Percentiles rank a stretch among this genome's conserved stretches.
These are phyloP conservation scores for Eublepharis macularius DNA, from an alignment of 2,113 vertebrate species.

Conservation along the genomic window DNA sequence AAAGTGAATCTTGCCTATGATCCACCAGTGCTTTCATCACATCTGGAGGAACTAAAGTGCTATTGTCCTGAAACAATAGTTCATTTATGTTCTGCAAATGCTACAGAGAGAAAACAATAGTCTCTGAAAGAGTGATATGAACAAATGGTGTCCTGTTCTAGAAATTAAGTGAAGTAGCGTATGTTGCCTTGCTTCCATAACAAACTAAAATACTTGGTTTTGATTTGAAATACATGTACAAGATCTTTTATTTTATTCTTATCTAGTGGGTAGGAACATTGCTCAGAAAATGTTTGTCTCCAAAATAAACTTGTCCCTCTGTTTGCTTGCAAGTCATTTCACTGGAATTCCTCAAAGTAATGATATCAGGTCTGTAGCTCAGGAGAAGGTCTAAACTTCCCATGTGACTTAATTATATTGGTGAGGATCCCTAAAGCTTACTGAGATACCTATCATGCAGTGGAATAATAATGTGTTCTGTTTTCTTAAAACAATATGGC, in stretches of 20 bases:
- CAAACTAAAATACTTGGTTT: constrained; percentile 7
- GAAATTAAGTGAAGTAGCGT: constrained; percentile 24
- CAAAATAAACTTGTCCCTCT: background rate
- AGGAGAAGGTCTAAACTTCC: background rate
- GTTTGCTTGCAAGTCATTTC: background rate
- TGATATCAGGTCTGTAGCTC: background rate
- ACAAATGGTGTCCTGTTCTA: constrained; percentile 17
- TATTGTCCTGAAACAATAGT: constrained; percentile 20
- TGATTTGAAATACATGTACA: background rate
- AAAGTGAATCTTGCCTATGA: background rate
- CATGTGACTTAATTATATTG: accelerated
- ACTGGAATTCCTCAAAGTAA: background rate
- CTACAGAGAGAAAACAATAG: background rate
- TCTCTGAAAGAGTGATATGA: constrained; percentile 17
- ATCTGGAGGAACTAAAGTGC: constrained; percentile 33
- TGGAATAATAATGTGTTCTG: background rate
- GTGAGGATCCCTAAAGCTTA: constrained; percentile 3
- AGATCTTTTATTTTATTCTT: background rate
- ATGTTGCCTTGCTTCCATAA: background rate
- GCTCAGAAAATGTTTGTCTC: background rate
- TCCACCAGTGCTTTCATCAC: constrained; percentile 14
- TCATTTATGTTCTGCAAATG: constrained; percentile 7
- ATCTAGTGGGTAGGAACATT: constrained; percentile 5
- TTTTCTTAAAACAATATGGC: constrained; percentile 2
- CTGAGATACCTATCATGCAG: background rate